A percentile compares a stretch with the other conserved stretches of the same genome.
Conservation (phyloP, 2,888 invertebrate species). For the Campoplex nolae region DNA sequence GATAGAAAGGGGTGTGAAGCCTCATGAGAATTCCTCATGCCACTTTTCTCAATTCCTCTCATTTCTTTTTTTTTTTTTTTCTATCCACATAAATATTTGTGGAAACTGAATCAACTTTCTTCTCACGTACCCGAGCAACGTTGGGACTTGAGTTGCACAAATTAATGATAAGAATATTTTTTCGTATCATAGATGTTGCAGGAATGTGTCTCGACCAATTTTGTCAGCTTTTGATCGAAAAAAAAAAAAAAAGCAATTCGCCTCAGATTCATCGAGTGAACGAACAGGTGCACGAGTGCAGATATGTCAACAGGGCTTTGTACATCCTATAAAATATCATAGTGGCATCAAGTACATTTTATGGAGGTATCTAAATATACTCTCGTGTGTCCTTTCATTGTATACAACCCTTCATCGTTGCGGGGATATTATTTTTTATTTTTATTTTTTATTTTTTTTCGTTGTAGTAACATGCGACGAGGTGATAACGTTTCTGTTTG, state of each 20-base stretch:
- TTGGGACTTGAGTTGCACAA: not conserved
- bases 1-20: slow-evolving; percentile 23
- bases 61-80: not conserved
- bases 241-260: slow-evolving; percentile 9
- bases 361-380: not conserved
- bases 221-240: slow-evolving; percentile 5
- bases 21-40: slow-evolving; percentile 25
- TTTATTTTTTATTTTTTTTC: not conserved
- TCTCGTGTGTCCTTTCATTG: not conserved
- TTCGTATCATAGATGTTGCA: not conserved
- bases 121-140: not conserved
- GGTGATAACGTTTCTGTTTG: slow-evolving; percentile 7
- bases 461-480: not conserved
- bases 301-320: slow-evolving; percentile 29
- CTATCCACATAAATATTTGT: not conserved
- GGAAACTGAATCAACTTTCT: not conserved
- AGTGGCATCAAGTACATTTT: slow-evolving; percentile 8
- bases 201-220: not conserved
- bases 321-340: slow-evolving; percentile 37
- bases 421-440: not conserved
- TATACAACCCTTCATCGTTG: not conserved
- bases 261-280: not conserved
- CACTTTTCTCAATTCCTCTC: not conserved
- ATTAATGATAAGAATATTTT: not conserved
- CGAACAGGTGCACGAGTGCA: slow-evolving; percentile 28